Conservation (phyloP, 2,113 vertebrate species). For the Osmerus eperlanus region DNA sequence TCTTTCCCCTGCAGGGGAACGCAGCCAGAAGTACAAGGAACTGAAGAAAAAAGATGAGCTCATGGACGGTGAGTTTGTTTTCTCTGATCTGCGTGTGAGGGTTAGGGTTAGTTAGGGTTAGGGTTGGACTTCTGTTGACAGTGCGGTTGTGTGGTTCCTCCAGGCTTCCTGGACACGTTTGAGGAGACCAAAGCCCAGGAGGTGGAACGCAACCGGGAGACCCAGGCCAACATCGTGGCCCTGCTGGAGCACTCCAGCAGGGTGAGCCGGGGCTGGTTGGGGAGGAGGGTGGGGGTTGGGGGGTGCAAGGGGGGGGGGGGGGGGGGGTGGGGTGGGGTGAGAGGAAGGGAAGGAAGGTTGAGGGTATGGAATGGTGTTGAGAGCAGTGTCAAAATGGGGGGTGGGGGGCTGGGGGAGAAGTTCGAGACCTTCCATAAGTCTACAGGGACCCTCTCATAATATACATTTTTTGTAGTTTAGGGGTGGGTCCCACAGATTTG, state of each 20-base stretch:
- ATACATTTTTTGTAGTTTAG: too few species aligned
- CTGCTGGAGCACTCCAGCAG: constrained; percentile 87
- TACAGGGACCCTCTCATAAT: too few species aligned
- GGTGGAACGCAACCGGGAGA: constrained; percentile 71
- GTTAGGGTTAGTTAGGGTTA: too few species aligned
- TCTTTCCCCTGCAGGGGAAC: constrained; percentile 74
- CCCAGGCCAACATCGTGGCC: constrained; percentile 79
- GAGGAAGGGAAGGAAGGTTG: not conserved
- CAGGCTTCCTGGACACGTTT: constrained; percentile 85
- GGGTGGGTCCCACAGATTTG: too few species aligned
- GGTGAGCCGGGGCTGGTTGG: constrained; percentile 59
- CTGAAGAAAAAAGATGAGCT: constrained; percentile 89
- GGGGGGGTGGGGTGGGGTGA: not conserved
- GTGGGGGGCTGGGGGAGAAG: not conserved
- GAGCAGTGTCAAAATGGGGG: not conserved
- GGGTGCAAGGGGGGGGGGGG: not conserved
- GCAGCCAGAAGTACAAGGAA: constrained; percentile 90
- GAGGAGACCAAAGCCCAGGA: constrained; percentile 78
- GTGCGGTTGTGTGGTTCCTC: not conserved
- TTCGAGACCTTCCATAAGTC: not conserved
- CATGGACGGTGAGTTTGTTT: constrained; percentile 85
- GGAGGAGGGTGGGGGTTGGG: not conserved
- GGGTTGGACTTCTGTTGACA: too few species aligned
- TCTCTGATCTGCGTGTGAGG: not conserved
- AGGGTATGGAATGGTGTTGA: not conserved